A percentile compares a stretch with the other conserved stretches of the same genome.
Evolutionary conservation across 2,797 vertebrate species (phyloP).

Genomic region (Eulemur rubriventer): DNA sequence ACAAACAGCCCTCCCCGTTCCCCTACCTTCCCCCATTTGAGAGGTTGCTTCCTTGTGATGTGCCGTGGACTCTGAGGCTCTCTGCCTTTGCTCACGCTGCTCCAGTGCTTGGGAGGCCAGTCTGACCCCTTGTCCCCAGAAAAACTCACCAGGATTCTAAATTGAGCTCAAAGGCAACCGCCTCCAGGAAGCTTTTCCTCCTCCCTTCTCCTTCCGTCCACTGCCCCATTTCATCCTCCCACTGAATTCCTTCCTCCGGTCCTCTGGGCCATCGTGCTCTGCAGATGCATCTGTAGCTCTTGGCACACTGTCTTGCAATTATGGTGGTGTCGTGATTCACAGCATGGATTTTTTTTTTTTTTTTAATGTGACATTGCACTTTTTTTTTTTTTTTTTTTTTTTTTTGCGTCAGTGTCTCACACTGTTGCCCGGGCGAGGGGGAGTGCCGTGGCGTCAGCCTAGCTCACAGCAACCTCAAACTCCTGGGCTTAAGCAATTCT

Average conservation of each 20-base stretch:
- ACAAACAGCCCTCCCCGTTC: neutral
- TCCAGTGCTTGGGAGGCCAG: neutral
- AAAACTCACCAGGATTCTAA: neutral
- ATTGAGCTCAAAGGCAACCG: neutral
- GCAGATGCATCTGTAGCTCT: too few relatives aligned
- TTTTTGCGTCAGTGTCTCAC: too few relatives aligned
- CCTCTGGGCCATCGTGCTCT: rapidly evolving
- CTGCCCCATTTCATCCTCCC: neutral
- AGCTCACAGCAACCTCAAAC: too few relatives aligned
- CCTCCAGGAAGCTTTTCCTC: neutral
- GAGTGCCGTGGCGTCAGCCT: too few relatives aligned
- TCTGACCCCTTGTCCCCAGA: neutral
- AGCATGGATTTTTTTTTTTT: neutral
- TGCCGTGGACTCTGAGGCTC: neutral
- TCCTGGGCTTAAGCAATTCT: too few relatives aligned
- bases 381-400: too few relatives aligned
- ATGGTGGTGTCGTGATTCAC: neutral
- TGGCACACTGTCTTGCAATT: too few relatives aligned
- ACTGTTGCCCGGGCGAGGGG: too few relatives aligned
- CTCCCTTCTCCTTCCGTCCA: neutral
- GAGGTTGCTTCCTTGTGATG: neutral
- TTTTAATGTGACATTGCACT: too few relatives aligned
- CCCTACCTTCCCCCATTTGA: neutral
- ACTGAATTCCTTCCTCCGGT: neutral
- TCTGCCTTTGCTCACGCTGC: neutral